phyloP scores from a whole-genome alignment of 2,888 invertebrate genomes.

The Melangyna quadrimaculata region DNA sequence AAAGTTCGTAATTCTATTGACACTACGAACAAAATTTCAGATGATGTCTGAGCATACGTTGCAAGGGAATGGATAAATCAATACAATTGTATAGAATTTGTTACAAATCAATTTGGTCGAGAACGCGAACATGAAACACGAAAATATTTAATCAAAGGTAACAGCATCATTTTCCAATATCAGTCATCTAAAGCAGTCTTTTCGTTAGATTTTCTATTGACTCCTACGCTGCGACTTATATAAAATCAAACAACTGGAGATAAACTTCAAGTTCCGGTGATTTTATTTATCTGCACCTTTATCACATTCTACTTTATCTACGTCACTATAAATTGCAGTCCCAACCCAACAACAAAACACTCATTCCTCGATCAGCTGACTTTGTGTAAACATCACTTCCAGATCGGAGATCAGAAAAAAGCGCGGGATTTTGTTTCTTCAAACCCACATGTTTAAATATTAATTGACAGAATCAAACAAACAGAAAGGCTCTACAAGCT shows the following conservation, averaged over 20 bases:
- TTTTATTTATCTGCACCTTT: conserved; percentile 43
- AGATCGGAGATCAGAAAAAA: conserved; percentile 46
- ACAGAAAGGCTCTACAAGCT: not conserved
- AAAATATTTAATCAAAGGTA: not conserved
- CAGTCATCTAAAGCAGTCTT: not conserved
- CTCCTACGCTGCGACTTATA: not conserved
- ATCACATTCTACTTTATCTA: conserved; percentile 4
- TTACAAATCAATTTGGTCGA: too few species aligned
- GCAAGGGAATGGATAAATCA: too few species aligned
- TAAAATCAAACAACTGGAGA: conserved; percentile 7
- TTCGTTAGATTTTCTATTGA: conserved; percentile 9
- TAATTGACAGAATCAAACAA: not conserved
- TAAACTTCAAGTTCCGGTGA: conserved; percentile 67
- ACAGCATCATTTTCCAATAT: not conserved
- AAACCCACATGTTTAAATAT: conserved; percentile 27
- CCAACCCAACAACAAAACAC: conserved; percentile 7
- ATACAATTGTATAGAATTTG: too few species aligned
- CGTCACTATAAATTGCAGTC: conserved; percentile 46
- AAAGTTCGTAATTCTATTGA: too few species aligned
- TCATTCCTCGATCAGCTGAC: conserved; percentile 61
- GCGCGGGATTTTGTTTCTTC: conserved; percentile 54
- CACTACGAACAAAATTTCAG: too few species aligned
- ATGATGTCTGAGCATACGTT: too few species aligned
- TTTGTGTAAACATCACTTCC: conserved; percentile 33
- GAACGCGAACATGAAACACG: too few species aligned